Evolutionary conservation across 2,888 invertebrate species (phyloP), one percentile per base, ranked within the genome.

Genomic region (Spodoptera picta): DNA sequence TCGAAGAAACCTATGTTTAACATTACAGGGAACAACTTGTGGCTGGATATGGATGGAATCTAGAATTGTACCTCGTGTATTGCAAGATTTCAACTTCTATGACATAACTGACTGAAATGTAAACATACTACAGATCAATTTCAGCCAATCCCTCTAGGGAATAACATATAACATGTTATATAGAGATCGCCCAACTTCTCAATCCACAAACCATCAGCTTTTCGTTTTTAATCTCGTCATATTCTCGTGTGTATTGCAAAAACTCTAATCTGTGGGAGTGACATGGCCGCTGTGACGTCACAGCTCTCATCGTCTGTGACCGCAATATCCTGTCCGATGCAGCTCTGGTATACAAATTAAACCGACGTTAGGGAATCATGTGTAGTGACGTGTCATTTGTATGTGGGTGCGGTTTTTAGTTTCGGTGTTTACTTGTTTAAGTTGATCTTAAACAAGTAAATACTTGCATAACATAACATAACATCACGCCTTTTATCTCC

Each of bases 291-390:
- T 49, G 50, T 73, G 73, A 73, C 57, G 73, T 79, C 73, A 75
- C 63, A 44, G 60, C 51, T 65, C 47, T 48, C 65, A 69, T 51
- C 76, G 63, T 67, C 66, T 67, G 66, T 57, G 58, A 77, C 79
- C 79, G 75, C 79, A 79, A 73, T 73, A 71, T 75, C 65, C 79
- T 69, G 79, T 79, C 77, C 77, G 51, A 71, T 68, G 73, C 79
- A 79, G 77, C 65, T 65, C 56, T 54, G 64, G 62, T 69, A 56
- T 62, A 75, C 75, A 77, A 76, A 75, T 76, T 75, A 76, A 73
- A 73, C 76, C 62, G 66, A 74, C 75, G 72, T 68, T 71, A 77
- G 63, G 67, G 68, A 66, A 67, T 57, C 54, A 50, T 59, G 60
- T 50, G 49, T 24, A 31, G 46, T 67, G 62, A 67, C 55, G 52